Evolutionary conservation across 2,113 vertebrate species (phyloP).

Genomic region (Cinclus mexicanus): DNA sequence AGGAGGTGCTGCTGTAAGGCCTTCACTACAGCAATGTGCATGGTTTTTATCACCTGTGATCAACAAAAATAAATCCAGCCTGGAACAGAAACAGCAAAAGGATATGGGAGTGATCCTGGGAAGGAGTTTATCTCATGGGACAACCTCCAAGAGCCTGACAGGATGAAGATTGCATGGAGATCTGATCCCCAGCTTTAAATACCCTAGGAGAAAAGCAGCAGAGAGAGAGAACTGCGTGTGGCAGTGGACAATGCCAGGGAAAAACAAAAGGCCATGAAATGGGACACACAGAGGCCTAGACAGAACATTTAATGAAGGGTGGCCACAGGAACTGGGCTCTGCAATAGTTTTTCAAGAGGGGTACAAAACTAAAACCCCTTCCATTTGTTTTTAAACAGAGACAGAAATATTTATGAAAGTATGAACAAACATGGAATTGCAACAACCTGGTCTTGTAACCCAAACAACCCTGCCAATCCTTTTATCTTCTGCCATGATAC

Average conservation of each 20-base stretch:
- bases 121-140: conserved; percentile 13
- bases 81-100: not conserved
- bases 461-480: not conserved
- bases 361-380: not conserved
- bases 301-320: not conserved
- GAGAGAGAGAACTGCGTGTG: not conserved
- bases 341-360: not conserved
- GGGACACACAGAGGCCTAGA: no score
- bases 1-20: not conserved
- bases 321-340: not conserved
- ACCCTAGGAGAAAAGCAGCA: not conserved
- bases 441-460: not conserved
- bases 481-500: not conserved
- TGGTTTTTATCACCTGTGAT: not conserved
- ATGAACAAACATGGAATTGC: not conserved
- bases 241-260: not conserved
- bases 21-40: accelerated
- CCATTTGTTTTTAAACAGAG: not conserved
- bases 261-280: not conserved
- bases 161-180: not conserved
- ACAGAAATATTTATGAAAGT: not conserved
- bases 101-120: not conserved
- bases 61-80: not conserved
- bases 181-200: not conserved
- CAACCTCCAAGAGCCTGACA: not conserved